phyloP scores from a whole-genome alignment of 2,888 invertebrate genomes.

The Ryuthela nishihirai region DNA sequence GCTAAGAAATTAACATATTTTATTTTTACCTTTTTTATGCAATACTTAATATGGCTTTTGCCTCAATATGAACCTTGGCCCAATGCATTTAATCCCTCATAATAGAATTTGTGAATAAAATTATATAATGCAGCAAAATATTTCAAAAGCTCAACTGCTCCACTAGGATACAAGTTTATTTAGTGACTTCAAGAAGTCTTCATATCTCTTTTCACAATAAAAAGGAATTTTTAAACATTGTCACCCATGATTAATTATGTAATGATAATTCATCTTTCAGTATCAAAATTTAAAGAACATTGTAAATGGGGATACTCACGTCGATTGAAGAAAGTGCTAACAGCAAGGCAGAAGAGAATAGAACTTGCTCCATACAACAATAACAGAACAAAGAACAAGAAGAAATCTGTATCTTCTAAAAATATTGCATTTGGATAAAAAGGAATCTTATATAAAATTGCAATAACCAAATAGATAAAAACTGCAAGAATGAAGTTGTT shows the following conservation, averaged over 20 bases:
- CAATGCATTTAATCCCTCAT: too few relatives aligned
- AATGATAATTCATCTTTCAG: neutral
- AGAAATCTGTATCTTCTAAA: conserved; percentile 8
- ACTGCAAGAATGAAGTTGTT: conserved; percentile 26
- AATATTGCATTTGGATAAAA: conserved; percentile 5
- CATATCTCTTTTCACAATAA: too few relatives aligned
- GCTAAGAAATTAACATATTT: too few relatives aligned
- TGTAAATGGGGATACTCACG: conserved; percentile 12
- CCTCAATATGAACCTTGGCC: too few relatives aligned
- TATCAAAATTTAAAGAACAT: neutral
- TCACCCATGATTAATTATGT: neutral
- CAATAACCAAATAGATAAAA: conserved; percentile 23
- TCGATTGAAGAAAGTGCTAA: conserved; percentile 39
- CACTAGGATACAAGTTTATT: too few relatives aligned
- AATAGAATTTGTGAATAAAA: too few relatives aligned
- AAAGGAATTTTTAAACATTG: too few relatives aligned
- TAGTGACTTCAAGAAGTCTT: too few relatives aligned
- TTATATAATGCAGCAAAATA: too few relatives aligned
- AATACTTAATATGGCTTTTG: too few relatives aligned
- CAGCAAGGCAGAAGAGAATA: conserved; percentile 34
- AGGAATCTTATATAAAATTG: conserved; percentile 19
- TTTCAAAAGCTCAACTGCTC: too few relatives aligned
- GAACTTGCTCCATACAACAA: conserved; percentile 19
- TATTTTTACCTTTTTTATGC: too few relatives aligned
- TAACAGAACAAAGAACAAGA: conserved; percentile 23